Conservation (phyloP, 2,888 invertebrate species). For the Panzeria rudis region DNA sequence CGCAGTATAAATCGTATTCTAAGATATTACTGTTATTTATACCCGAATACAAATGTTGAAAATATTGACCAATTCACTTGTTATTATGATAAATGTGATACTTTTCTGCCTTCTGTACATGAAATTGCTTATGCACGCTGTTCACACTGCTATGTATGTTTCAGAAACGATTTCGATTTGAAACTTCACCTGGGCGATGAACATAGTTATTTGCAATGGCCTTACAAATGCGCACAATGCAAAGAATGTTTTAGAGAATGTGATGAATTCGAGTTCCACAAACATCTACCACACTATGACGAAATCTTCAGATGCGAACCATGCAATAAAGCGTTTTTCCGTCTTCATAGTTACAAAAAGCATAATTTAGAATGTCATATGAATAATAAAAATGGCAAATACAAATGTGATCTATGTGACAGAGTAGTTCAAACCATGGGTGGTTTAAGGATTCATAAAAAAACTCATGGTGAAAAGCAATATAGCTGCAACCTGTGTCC, state of each 20-base stretch:
- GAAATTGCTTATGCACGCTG: conserved; percentile 46
- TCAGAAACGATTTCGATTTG: conserved; percentile 35
- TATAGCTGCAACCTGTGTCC: conserved; percentile 42
- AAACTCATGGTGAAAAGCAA: conserved; percentile 24
- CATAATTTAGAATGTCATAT: conserved; percentile 18
- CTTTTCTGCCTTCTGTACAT: conserved; percentile 15
- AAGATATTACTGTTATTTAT: conserved; percentile 41
- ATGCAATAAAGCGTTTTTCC: conserved; percentile 31
- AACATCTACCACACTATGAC: conserved; percentile 43
- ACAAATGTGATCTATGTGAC: conserved; percentile 32
- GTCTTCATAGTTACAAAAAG: conserved; percentile 14
- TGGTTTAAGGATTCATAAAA: conserved; percentile 15
- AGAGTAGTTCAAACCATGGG: background rate
- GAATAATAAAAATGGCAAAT: background rate
- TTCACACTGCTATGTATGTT: conserved; percentile 47
- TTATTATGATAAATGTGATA: conserved; percentile 35
- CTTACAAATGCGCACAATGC: conserved; percentile 50
- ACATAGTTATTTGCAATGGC: conserved; percentile 42
- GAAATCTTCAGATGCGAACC: conserved; percentile 38
- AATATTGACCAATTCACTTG: conserved; percentile 19
- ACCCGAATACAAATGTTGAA: conserved; percentile 14
- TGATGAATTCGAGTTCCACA: conserved; percentile 57
- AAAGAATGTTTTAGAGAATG: conserved; percentile 45
- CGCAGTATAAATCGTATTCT: conserved; percentile 55
- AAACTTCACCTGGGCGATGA: conserved; percentile 31